Evolutionary conservation across 1,140 invertebrate genomes (phyloP).

Genomic region (Euwallacea similis): DNA sequence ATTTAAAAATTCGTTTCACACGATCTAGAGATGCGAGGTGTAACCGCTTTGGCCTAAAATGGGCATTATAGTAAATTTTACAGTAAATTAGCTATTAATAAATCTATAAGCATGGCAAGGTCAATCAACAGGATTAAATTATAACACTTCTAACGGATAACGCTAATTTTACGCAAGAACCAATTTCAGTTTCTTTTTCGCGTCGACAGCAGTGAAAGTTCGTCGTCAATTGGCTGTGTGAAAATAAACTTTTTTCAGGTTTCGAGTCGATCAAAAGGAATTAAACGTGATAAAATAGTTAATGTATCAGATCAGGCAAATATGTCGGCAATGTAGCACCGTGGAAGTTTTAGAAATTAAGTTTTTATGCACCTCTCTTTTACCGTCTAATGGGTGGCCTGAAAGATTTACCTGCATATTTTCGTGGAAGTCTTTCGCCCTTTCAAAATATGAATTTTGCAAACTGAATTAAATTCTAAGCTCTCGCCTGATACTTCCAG

Average conservation of each 20-base stretch:
- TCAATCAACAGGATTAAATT: not conserved
- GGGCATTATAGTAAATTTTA: no score
- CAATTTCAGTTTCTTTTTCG: conserved; percentile 2
- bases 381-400: not conserved
- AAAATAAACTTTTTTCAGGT: no score
- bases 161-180: conserved; percentile 2
- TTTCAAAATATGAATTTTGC: conserved; percentile 7
- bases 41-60: no score
- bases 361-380: not conserved
- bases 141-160: not conserved
- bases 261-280: no score
- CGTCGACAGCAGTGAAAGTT: not conserved
- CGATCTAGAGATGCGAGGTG: no score
- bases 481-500: not conserved
- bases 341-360: no score
- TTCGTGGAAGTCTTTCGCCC: not conserved
- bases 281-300: no score
- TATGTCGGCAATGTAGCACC: no score
- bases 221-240: not conserved
- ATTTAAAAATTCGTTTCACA: no score
- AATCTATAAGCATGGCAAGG: not conserved
- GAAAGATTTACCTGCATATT: not conserved
- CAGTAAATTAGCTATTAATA: no score
- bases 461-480: conserved; percentile 2
- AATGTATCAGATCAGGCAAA: no score